Evolutionary conservation across 1,140 invertebrate genomes (phyloP).

Genomic region (Zaprionus taronus): DNA sequence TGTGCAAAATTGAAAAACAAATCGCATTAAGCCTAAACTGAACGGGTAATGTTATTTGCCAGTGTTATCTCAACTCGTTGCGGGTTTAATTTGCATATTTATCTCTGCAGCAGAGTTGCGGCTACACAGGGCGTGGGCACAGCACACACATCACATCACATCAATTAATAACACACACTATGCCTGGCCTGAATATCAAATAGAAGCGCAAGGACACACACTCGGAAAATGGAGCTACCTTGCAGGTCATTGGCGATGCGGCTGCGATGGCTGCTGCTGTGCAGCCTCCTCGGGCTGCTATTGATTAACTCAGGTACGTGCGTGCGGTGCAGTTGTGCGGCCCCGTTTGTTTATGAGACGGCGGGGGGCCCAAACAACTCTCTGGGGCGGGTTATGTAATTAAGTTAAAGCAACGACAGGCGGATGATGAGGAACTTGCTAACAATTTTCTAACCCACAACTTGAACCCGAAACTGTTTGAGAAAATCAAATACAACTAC

Average conservation of each 20-base stretch:
- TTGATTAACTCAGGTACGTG: constrained; percentile 68
- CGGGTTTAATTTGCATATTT: constrained; percentile 18
- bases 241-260: constrained; percentile 42
- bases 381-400: constrained; percentile 61
- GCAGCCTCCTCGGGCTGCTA: constrained; percentile 61
- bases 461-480: constrained; percentile 33
- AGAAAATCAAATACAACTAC: constrained; percentile 13
- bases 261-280: constrained; percentile 52
- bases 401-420: constrained; percentile 8
- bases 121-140: constrained; percentile 48
- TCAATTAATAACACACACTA: constrained; percentile 33
- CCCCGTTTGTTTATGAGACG: background rate
- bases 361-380: background rate
- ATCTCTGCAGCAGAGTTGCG: constrained; percentile 27
- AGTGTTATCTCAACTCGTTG: background rate
- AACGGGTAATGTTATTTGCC: constrained; percentile 18
- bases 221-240: constrained; percentile 46
- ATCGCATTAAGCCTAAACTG: constrained; percentile 24
- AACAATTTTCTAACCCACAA: constrained; percentile 27
- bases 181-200: constrained; percentile 49
- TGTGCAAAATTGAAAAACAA: constrained; percentile 28
- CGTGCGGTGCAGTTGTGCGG: constrained; percentile 26
- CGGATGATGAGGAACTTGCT: constrained; percentile 6
- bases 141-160: background rate
- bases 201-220: constrained; percentile 28